These are phyloP conservation scores for Petrocephalus sullivani DNA, from an alignment of 2,797 vertebrate species.

Conservation along the genomic window DNA sequence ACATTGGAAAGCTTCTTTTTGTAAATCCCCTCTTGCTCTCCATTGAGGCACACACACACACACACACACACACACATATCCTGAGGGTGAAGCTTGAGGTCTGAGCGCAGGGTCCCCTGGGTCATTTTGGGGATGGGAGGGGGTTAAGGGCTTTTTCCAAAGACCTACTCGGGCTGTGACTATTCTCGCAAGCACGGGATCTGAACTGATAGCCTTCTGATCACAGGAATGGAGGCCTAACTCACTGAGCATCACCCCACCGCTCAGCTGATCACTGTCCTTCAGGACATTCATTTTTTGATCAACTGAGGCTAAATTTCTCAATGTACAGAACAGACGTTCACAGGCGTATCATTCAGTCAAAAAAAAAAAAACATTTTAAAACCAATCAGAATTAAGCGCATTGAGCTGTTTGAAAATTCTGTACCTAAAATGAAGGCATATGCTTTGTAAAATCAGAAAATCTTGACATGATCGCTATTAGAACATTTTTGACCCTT, in stretches of 20 bases:
- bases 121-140: not conserved
- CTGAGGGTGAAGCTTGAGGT: not conserved
- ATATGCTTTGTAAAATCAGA: not conserved
- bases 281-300: not conserved
- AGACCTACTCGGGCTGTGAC: not conserved
- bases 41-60: not conserved
- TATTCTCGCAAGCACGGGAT: not conserved
- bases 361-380: not conserved
- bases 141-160: not conserved
- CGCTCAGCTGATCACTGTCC: not conserved
- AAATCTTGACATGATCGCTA: not conserved
- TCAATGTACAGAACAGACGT: not conserved
- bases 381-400: not conserved
- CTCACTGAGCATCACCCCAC: not conserved
- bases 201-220: not conserved
- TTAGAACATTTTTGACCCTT: not conserved
- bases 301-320: not conserved
- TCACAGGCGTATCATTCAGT: too few relatives aligned
- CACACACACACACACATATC: not conserved
- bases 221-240: not conserved
- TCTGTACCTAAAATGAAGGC: not conserved
- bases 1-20: not conserved
- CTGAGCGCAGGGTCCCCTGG: not conserved
- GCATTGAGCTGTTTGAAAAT: not conserved
- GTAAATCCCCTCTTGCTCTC: not conserved